Percentiles rank a stretch among this genome's conserved stretches.
phyloP scores from a whole-genome alignment of 2,113 vertebrate genomes.

The Cyphomyrus plagiostoma region DNA sequence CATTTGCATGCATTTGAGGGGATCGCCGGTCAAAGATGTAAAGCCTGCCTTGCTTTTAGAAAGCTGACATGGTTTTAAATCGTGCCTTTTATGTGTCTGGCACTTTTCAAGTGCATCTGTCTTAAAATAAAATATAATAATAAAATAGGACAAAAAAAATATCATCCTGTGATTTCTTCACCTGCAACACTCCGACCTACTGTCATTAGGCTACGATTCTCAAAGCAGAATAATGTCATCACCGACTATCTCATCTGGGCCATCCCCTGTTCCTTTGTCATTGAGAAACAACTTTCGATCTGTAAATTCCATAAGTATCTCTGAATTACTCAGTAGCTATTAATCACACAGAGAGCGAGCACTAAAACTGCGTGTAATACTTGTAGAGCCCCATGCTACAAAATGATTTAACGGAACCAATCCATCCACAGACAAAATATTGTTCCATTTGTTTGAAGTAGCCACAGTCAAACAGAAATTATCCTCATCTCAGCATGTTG shows the following conservation, averaged over 20 bases:
- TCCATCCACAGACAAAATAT: not conserved
- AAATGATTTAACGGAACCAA: not conserved
- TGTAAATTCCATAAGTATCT: not conserved
- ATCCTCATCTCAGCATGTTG: not conserved
- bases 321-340: constrained; percentile 9
- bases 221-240: constrained; percentile 10
- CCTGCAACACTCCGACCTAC: not conserved
- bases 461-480: not conserved
- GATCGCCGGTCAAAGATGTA: constrained; percentile 35
- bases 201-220: not conserved
- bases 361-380: not conserved
- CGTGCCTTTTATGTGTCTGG: constrained; percentile 18
- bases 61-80: constrained; percentile 36
- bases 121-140: constrained; percentile 12
- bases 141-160: not conserved
- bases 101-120: constrained; percentile 23
- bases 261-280: not conserved
- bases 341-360: not conserved
- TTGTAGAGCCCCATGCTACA: not conserved
- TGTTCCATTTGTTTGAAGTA: not conserved
- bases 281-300: not conserved
- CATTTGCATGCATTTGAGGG: constrained; percentile 34
- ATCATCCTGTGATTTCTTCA: not conserved
- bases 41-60: constrained; percentile 35
- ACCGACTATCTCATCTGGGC: not conserved